phyloP scores from a whole-genome alignment of 1,140 invertebrate genomes.

The Philaenus spumarius region DNA sequence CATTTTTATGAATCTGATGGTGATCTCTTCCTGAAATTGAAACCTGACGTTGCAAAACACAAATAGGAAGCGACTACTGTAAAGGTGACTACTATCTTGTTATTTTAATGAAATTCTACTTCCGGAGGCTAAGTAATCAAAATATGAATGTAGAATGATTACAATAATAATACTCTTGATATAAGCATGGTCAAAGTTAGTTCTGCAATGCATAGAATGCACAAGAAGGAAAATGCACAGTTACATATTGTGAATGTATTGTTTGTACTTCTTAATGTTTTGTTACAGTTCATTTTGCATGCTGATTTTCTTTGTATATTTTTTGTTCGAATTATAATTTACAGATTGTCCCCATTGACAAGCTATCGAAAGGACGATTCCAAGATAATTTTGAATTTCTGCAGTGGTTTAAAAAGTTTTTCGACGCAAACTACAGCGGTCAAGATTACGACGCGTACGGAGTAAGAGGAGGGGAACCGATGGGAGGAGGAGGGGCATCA shows the following conservation, averaged over 20 bases:
- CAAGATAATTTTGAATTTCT: slow-evolving; percentile 99
- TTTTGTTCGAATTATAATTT: slow-evolving; percentile 42
- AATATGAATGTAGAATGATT: too few species aligned
- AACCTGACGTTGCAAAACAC: too few species aligned
- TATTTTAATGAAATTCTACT: too few species aligned
- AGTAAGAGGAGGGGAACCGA: slow-evolving; percentile 72
- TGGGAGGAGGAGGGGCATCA: slow-evolving; percentile 55
- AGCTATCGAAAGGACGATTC: slow-evolving; percentile 88
- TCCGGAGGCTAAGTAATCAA: too few species aligned
- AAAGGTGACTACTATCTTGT: too few species aligned
- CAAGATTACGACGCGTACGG: slow-evolving; percentile 84
- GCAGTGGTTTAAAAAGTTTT: slow-evolving; percentile 99
- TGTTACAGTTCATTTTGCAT: slow-evolving; percentile 17
- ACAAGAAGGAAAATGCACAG: too few species aligned
- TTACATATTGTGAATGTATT: slow-evolving; percentile 11
- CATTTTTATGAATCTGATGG: too few species aligned
- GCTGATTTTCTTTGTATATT: slow-evolving; percentile 33
- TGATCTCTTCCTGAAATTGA: too few species aligned
- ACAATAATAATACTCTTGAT: too few species aligned
- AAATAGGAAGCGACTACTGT: too few species aligned
- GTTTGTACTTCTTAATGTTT: slow-evolving; percentile 18
- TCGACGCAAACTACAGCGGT: slow-evolving; percentile 95
- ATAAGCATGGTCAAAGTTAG: too few species aligned
- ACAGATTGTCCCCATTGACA: slow-evolving; percentile 82
- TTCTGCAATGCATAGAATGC: too few species aligned